Base-by-base conservation (phyloP, 2,888 invertebrate species). In the Disparrhopalites patrizii region DNA sequence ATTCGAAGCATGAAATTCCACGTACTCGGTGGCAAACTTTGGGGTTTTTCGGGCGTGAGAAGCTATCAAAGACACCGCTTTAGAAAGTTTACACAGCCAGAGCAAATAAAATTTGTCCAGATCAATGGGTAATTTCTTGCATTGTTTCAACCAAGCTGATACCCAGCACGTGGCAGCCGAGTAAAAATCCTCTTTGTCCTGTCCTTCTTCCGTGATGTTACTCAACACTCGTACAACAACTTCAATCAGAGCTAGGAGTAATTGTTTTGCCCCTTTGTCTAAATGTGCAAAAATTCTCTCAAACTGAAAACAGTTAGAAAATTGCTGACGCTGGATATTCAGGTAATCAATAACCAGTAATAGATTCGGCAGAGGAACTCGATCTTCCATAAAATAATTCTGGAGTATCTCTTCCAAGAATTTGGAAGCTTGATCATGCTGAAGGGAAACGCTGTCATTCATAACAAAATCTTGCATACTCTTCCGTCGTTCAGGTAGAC, bases 81-180 rank as follows among this genome's bases (percentile, higher is more conserved):
- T 57, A n/a, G 70, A 67, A 7, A 74, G 51, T 52, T 67, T 67
- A 10, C 40, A 50, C 7, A 70, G 57, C 73, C 73, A 71, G 27
- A 68, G 28, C 10, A 71, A 60, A 25, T 63, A 61, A 7, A 55
- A n/a, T 56, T 68, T 69, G 61, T 70, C 20, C n/a, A 13, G 55
- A 10, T 40, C 56, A 27, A 20, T 5, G 2, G 64, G 68, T 3
- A 74, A 18, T 50, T 68, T 65, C 60, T 71, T 72, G 5, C 62
- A 64, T 23, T 70, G 67, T 43, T 70, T 68, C 5, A 74, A 51
- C 71, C 73, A 74, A 1, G 70, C 71, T 36, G 72, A 68, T 20
- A 74, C 65, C 74, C 74, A 74, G 56, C 74, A 74, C 1, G 70
- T 50, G 2, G 65, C 70, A 7, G 65, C 57, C 8, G 73, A 66